A percentile compares a stretch with the other conserved stretches of the same genome.
These are phyloP conservation scores for Lithophane ornitopus DNA, from an alignment of 2,888 invertebrate genomes.

Conservation along the genomic window DNA sequence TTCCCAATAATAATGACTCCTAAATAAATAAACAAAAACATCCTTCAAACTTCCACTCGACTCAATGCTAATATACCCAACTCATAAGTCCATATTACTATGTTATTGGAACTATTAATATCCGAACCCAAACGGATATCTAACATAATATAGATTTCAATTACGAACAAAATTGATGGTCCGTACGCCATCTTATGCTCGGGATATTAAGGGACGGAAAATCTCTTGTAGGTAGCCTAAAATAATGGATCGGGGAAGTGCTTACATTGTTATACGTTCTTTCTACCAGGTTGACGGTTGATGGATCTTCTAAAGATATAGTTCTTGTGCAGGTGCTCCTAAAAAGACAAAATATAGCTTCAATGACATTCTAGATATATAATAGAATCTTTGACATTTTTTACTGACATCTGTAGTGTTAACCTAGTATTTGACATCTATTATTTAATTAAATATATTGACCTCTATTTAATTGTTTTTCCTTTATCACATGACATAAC, in stretches of 20 bases:
- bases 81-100: slow-evolving; percentile 20
- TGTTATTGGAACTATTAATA: slow-evolving; percentile 50
- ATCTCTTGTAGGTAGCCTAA: slow-evolving; percentile 27
- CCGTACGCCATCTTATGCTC: slow-evolving; percentile 49
- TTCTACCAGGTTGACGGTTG: neutral
- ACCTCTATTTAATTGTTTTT: too few species aligned
- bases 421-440: too few species aligned
- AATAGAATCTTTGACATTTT: too few species aligned
- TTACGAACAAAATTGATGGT: slow-evolving; percentile 61
- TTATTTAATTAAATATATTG: too few species aligned
- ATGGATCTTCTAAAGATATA: slow-evolving; percentile 1
- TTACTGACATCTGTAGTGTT: too few species aligned
- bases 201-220: slow-evolving; percentile 35
- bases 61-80: slow-evolving; percentile 27
- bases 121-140: slow-evolving; percentile 32
- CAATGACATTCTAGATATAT: too few species aligned
- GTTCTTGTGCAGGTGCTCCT: neutral
- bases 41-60: slow-evolving; percentile 1
- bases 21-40: slow-evolving; percentile 31
- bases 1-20: neutral
- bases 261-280: neutral
- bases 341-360: too few species aligned
- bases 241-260: slow-evolving; percentile 35
- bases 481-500: too few species aligned
- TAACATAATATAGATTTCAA: slow-evolving; percentile 57